These are phyloP conservation scores for Labeo calbasu DNA, from an alignment of 2,797 vertebrate genomes.

Conservation along the genomic window DNA sequence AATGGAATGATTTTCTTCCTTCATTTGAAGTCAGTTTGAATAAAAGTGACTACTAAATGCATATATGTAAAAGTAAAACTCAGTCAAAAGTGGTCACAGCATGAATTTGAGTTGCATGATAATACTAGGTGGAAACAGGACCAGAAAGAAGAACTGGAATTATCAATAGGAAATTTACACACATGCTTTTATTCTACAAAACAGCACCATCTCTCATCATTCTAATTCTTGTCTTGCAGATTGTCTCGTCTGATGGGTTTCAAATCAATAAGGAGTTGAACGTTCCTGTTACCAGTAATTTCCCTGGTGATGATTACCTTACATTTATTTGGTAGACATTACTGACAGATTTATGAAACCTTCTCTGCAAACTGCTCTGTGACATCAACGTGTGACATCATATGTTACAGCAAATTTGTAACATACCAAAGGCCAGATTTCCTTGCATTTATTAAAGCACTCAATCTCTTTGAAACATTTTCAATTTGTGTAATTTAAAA, in stretches of 20 bases:
- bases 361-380: neutral
- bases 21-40: too few species aligned
- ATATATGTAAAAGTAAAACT: neutral
- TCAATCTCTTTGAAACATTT: too few species aligned
- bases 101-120: neutral
- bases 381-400: neutral
- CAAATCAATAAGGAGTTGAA: neutral
- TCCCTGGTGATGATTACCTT: neutral
- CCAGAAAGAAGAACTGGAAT: neutral
- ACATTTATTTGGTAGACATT: neutral
- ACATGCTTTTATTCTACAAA: too few species aligned
- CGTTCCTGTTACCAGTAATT: neutral
- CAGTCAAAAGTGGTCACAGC: neutral
- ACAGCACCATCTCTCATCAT: neutral
- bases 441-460: too few species aligned
- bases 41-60: neutral
- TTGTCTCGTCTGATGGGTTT: neutral
- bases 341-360: neutral
- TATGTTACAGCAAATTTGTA: neutral
- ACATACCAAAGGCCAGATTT: too few species aligned
- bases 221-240: neutral
- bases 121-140: neutral
- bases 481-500: too few species aligned
- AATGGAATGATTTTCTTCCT: too few species aligned
- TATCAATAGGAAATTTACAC: neutral